A percentile compares a stretch with the other conserved stretches of the same genome.
Evolutionary conservation across 2,888 invertebrate genomes (phyloP).

Genomic region (Eutolmus rufibarbis): DNA sequence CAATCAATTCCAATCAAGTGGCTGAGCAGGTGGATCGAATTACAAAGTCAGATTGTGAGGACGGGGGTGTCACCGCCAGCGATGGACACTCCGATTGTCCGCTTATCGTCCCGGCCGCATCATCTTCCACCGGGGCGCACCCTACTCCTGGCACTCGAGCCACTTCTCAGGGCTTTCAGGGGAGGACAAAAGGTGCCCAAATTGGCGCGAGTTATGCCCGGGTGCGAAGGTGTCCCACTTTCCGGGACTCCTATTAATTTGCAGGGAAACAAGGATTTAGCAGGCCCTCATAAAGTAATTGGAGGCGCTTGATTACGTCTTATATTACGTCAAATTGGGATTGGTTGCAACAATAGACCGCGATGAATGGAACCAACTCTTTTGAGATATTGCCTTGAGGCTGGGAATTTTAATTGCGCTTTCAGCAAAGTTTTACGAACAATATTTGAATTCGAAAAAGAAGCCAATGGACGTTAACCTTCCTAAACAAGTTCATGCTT

Average conservation of each 20-base stretch:
- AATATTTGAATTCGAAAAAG: not conserved
- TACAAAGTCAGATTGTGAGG: not conserved
- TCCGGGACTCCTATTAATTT: not conserved
- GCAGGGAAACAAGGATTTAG: not conserved
- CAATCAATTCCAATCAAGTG: not conserved
- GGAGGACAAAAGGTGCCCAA: not conserved
- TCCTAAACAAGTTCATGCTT: too few relatives aligned
- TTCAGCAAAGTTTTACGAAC: not conserved
- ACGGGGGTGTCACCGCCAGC: not conserved
- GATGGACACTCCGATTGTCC: not conserved
- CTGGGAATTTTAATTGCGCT: not conserved
- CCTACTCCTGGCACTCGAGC: not conserved
- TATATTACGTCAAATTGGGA: not conserved
- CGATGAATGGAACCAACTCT: not conserved
- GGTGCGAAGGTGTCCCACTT: not conserved
- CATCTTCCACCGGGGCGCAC: not conserved
- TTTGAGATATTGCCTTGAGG: not conserved
- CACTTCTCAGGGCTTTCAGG: not conserved
- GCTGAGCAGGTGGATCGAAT: not conserved
- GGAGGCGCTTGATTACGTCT: not conserved
- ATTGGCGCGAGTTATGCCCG: not conserved
- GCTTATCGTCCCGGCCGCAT: not conserved
- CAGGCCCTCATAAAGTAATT: not conserved
- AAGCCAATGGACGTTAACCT: too few relatives aligned
- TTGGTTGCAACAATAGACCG: not conserved